Evolutionary conservation across 1,140 invertebrate species (phyloP), one percentile per base, ranked within the genome.

Genomic region (Rhyacophila brunnea): DNA sequence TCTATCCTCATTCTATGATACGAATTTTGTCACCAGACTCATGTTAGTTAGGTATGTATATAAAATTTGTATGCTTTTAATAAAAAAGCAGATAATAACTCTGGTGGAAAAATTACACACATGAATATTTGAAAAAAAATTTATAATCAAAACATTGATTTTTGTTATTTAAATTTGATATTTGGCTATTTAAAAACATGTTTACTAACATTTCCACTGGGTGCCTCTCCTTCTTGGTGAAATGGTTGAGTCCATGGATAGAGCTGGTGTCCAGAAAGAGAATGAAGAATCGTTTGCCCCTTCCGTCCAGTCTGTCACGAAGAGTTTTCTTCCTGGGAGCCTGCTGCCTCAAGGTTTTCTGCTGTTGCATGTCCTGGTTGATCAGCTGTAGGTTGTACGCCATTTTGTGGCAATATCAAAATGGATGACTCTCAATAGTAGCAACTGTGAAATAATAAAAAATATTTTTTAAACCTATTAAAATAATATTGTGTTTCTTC

Each of bases 201-300:
- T 40, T 4, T 40, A 14, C 55, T 72, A 65, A 78, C 77, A 74
- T 66, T 72, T 79, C 77, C 59, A 71, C 68, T 9, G 68, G 58
- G 68, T 79, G 77, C 55, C 77, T 69, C 45, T 68, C 52, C 11
- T 45, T 18, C 18, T 70, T 71, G 1, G 74, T 70, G 14, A 79
- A 66, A 55, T 67, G 66, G 45, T 64, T 64, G 6, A 67, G 46
- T 7, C 66, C 66, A 35, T 67, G 66, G n/a, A 67, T 60, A 0
- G 66, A 67, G 44, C 59, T 59, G 44, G 66, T 67, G 20, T 78
- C 69, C 11, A 79, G 50, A 67, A 77, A 78, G 23, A 78, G 32
- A 1, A 70, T 58, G 6, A 76, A 43, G 46, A 77, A 79, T 34
- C 19, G 42, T 34, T 57, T 56, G 11, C 47, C 54, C 32, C 36